Percentiles rank a stretch among this genome's conserved stretches.
phyloP scores from a whole-genome alignment of 2,113 vertebrate genomes.

The Baryphthengus martii region DNA sequence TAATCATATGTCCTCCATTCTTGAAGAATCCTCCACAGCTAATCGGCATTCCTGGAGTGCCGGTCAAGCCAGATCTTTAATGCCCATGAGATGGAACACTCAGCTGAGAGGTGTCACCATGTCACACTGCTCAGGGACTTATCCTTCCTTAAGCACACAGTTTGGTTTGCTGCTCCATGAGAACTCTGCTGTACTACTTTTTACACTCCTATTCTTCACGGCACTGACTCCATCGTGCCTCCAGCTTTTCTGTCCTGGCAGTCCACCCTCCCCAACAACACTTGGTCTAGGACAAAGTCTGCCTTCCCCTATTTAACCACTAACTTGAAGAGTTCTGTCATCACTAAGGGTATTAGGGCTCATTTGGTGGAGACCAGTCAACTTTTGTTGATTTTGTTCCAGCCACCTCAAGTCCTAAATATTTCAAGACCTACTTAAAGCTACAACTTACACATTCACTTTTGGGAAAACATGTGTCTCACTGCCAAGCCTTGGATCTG shows the following conservation, averaged over 20 bases:
- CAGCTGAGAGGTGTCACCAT: background rate
- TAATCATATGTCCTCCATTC: conserved; percentile 59
- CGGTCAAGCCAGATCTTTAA: conserved; percentile 39
- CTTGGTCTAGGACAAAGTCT: background rate
- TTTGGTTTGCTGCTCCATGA: background rate
- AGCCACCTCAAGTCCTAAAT: background rate
- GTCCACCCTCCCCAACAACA: background rate
- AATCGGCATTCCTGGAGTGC: background rate
- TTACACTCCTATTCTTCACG: background rate
- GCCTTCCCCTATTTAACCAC: background rate
- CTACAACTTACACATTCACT: background rate
- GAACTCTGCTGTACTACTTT: background rate
- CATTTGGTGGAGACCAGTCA: background rate
- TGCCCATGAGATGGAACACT: background rate
- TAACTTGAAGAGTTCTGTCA: background rate
- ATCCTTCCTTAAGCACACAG: background rate
- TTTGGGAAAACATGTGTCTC: background rate
- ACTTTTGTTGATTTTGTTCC: background rate
- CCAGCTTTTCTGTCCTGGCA: background rate
- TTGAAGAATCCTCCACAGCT: conserved; percentile 26
- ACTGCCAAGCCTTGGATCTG: background rate
- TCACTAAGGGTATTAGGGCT: background rate
- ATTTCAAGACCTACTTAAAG: background rate
- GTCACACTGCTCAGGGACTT: background rate
- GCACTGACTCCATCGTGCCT: rapidly evolving